Base-by-base conservation (phyloP, 2,888 invertebrate species). In the Erynnis tages region DNA sequence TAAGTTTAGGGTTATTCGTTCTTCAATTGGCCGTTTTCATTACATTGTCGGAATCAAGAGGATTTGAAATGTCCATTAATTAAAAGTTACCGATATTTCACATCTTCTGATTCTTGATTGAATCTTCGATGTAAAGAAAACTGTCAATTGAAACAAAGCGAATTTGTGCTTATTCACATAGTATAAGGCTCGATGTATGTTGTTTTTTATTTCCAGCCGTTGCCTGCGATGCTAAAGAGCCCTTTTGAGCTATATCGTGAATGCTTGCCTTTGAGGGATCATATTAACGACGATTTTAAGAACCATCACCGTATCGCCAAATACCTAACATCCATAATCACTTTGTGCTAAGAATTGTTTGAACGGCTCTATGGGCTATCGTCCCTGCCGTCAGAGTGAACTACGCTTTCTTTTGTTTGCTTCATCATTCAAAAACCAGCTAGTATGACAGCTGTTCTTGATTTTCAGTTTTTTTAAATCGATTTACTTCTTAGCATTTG, bases 131-230 rank as follows among this genome's bases (percentile, higher is more conserved):
- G 17, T 47, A 50, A 52, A 69, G 71, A 71, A 76, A 72, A 65
- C 74, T 69, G 65, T 56, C 75, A 80, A 79, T 80, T 81, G 78
- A 54, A 56, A 56, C 38, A 57, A 61, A 63, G 64, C 57, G 46
- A 63, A 67, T 66, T 65, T 73, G 75, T 80, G 83, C 84, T 79
- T 82, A 66, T 69, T 73, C 79, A 76, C 73, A 79, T 73, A 82
- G 81, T 86, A 77, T 85, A 86, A 87, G 88, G 87, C 88, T 85
- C 88, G 87, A 86, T 88, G 83, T 89, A 85, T 89, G 87, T 88
- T 89, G 87, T 89, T 89, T 88, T 84, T 90, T 89, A 89, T 89
- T 90, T 88, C 85, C 90, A 90, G 90, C 87, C 81, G 86, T 86
- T 87, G 89, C 88, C 90, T 88, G 89, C 86, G 85, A 88, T 87